These are phyloP conservation scores for Cheilosia vulpina DNA, from an alignment of 2,888 invertebrate species.

Conservation along the genomic window DNA sequence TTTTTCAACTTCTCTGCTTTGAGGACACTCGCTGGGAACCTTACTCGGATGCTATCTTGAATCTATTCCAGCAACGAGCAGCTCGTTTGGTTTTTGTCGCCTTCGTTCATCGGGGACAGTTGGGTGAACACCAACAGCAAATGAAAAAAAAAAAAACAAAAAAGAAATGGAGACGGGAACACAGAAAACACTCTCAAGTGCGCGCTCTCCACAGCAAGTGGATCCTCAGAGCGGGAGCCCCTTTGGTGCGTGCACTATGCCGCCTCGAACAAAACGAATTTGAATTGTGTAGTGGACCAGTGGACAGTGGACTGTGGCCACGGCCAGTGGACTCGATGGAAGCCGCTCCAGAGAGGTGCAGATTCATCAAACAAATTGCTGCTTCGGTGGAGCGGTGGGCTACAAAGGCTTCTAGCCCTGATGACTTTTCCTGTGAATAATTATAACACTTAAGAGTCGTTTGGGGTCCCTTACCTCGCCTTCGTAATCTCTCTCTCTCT, in stretches of 20 bases:
- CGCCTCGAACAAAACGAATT: slow-evolving; percentile 72
- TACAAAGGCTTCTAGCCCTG: slow-evolving; percentile 68
- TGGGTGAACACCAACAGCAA: slow-evolving; percentile 56
- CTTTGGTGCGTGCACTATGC: slow-evolving; percentile 74
- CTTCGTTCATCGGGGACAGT: slow-evolving; percentile 61
- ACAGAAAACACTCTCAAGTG: slow-evolving; percentile 67
- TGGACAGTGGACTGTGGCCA: slow-evolving; percentile 17
- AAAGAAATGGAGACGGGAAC: slow-evolving; percentile 13
- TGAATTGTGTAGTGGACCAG: slow-evolving; percentile 65
- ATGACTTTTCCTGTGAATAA: slow-evolving; percentile 75
- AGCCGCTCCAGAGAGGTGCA: slow-evolving; percentile 8
- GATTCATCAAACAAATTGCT: slow-evolving; percentile 74
- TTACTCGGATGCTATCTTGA: slow-evolving; percentile 64
- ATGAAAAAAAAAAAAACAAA: slow-evolving; percentile 25
- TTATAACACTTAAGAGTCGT: slow-evolving; percentile 73
- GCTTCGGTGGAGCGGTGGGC: slow-evolving; percentile 66
- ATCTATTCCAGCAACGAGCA: slow-evolving; percentile 64
- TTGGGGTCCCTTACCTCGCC: slow-evolving; percentile 50
- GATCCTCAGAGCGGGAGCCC: slow-evolving; percentile 65
- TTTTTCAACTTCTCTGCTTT: neutral
- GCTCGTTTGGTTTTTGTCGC: slow-evolving; percentile 72
- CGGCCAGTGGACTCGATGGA: neutral
- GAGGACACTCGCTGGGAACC: slow-evolving; percentile 50
- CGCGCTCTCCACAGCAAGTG: slow-evolving; percentile 67
- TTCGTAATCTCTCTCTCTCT: neutral